Evolutionary conservation across 2,113 vertebrate species (phyloP), one percentile per base, ranked within the genome.

Genomic region (Gallinago paraguaiae): DNA sequence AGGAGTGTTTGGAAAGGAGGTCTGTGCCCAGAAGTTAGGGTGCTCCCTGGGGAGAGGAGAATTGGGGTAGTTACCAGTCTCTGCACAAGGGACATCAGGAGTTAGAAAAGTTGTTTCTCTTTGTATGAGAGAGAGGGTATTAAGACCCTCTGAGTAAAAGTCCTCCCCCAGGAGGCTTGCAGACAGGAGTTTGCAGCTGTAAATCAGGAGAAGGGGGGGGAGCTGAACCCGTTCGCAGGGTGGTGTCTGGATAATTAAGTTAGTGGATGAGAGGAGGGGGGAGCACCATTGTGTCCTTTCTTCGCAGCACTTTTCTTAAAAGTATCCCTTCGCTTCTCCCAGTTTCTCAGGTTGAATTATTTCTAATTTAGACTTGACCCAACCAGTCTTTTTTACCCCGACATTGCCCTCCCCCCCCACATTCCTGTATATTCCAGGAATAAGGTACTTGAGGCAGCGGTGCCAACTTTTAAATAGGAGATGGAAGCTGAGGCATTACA

Each of bases 401-500:
- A 0, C 2, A 2, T 11, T 46, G 22, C 41, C 56, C 16, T 71
- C 7, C 51, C 9, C 9, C 27, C 0, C 13, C 6, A 1, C 27
- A 12, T 60, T 83, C 11, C 31, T 8, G 1, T 70, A 18, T 77
- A 60, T 78, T 88, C 60, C 69, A 59, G 9, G 45, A 82, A 72
- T 53, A 64, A 78, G 51, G 65, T 20, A 5, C 78, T 85, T 60
- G 17, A 12, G 50, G 61, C 65, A 48, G 48, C 0, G 0, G 48
- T 76, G 88, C 54, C 75, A 68, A 27, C 75, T 79, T 95, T 84
- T 82, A 92, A 74, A 70, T n/a, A 51, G 83, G 63, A 86, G 41
- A 45, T 87, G 65, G 48, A 64, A 86, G 69, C 69, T 6, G 25
- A 74, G 43, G 57, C 70, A 43, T 74, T 86, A 17, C 0, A 5